Percentiles rank a stretch among this genome's conserved stretches.
Evolutionary conservation across 2,113 vertebrate genomes (phyloP).

Genomic region (Chionomys nivalis): DNA sequence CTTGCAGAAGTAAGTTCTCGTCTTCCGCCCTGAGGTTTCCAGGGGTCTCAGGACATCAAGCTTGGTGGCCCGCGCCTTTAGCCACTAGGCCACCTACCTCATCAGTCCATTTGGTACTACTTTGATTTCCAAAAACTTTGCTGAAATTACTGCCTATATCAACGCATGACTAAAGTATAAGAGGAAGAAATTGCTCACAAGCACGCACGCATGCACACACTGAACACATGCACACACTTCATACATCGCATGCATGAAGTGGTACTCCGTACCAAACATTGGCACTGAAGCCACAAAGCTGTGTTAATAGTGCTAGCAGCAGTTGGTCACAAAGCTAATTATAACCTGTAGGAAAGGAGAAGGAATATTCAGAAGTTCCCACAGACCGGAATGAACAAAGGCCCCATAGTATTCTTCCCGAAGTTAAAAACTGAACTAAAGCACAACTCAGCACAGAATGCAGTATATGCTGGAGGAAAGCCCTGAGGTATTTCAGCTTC

Average conservation of each 20-base stretch:
- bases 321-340: neutral
- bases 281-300: neutral
- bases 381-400: neutral
- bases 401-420: neutral
- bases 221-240: too few relatives aligned
- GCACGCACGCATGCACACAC: neutral
- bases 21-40: neutral
- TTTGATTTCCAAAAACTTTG: slow-evolving; percentile 46
- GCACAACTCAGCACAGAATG: neutral
- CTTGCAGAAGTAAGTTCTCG: too few relatives aligned
- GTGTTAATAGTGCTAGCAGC: neutral
- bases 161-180: neutral
- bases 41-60: neutral
- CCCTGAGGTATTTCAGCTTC: neutral
- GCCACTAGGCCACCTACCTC: neutral
- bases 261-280: neutral
- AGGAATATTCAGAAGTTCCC: too few relatives aligned
- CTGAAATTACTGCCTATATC: neutral
- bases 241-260: too few relatives aligned
- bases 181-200: neutral
- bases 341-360: neutral
- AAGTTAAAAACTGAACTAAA: neutral
- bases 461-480: neutral
- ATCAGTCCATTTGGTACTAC: neutral
- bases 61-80: neutral